Evolutionary conservation across 2,113 vertebrate genomes (phyloP), one percentile per base, ranked within the genome.

Genomic region (Hylia prasina): DNA sequence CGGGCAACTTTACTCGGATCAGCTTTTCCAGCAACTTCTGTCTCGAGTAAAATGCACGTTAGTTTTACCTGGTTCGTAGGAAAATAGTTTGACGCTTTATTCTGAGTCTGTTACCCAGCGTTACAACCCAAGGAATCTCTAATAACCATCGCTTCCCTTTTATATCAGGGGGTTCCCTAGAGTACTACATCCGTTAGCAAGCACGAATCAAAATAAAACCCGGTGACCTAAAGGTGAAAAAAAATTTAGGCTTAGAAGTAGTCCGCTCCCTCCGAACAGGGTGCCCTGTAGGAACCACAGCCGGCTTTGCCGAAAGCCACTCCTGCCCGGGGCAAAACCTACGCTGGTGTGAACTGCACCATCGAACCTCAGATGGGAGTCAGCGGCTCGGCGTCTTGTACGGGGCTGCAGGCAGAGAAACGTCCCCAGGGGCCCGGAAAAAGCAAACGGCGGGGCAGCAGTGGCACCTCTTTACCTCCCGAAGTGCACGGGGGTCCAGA

Each of bases 161-260:
- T 42, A 4, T 51, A 66, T 37, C 48, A 42, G 65, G n/a, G 33
- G 3, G 10, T 33, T 84, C 21, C 89, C 73, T 60, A 13, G 40
- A 68, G 68, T 19, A 14, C 54, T 39, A 15, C 31, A 51, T 17
- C 39, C 21, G 2, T 28, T 39, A 64, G 65, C 56, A 54, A 51
- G 21, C 47, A 37, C 7, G 8, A 24, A 81, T 57, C 16, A 28
- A 93, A 93, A 61, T 42, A 76, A 87, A 81, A 8, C 27, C 35
- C 7, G 1, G 28, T 33, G 37, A 21, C 28, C 31, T 27, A 79
- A 22, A 2, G 44, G 9, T n/a, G 0, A 0, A 31, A 35, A 31
- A 31, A 25, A 39, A 37, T 25, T 0, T 6, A 13, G 11, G 2
- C 18, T 75, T 81, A 71, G 51, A 77, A 75, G 56, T 23, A 83